Percentiles rank a stretch among this genome's conserved stretches.
Evolutionary conservation across 2,888 invertebrate species (phyloP).

Genomic region (Romanomermis culicivorax): DNA sequence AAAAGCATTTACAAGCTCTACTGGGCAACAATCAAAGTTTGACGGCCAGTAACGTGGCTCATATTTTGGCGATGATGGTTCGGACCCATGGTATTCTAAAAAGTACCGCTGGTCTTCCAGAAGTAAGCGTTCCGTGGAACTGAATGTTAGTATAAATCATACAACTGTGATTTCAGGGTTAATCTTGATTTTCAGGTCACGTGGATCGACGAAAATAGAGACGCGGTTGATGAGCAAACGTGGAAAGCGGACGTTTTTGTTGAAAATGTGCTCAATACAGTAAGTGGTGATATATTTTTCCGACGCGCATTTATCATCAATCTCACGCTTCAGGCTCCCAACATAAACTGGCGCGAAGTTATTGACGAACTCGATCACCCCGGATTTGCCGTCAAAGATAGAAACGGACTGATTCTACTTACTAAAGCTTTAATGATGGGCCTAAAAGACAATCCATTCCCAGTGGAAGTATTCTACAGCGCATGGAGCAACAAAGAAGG

Average conservation of each 20-base stretch:
- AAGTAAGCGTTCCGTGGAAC: conserved; percentile 18
- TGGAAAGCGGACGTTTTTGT: conserved; percentile 90
- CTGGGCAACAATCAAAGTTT: conserved; percentile 53
- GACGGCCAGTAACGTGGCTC: conserved; percentile 58
- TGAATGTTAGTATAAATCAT: conserved; percentile 17
- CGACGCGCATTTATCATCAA: not conserved
- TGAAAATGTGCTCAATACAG: conserved; percentile 67
- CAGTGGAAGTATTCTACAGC: conserved; percentile 66
- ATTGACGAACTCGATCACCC: conserved; percentile 70
- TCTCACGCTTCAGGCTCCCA: conserved; percentile 22
- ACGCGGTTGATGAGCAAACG: conserved; percentile 31
- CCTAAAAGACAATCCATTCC: conserved; percentile 33
- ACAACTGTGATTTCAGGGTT: no score
- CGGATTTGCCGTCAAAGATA: conserved; percentile 66
- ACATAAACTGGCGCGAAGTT: conserved; percentile 71
- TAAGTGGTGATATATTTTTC: conserved; percentile 28
- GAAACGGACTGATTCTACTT: conserved; percentile 57
- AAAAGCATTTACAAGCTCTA: conserved; percentile 56
- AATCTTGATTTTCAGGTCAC: no score
- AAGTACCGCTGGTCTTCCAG: conserved; percentile 30
- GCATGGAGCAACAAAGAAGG: conserved; percentile 62
- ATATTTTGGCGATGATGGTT: conserved; percentile 64
- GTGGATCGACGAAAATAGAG: conserved; percentile 16
- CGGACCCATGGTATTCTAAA: conserved; percentile 56
- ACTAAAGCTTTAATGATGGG: conserved; percentile 60